Conservation (phyloP, 2,888 invertebrate species). For the Tethea ocularis region DNA sequence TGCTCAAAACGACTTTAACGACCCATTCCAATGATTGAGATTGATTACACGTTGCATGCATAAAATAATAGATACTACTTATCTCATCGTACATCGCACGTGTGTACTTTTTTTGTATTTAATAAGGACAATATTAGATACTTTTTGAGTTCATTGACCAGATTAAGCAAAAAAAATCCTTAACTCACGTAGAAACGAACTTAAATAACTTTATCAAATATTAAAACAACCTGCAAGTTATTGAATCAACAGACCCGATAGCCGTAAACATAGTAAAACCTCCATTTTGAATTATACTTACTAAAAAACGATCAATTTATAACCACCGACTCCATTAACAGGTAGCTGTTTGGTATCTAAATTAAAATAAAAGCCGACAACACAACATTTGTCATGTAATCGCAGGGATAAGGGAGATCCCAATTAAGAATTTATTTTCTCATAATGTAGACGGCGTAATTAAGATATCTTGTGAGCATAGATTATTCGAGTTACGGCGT, state of each 20-base stretch:
- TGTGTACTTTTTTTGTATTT: too few species aligned
- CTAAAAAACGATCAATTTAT: conserved; percentile 10
- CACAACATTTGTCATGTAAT: conserved; percentile 57
- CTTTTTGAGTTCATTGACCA: too few species aligned
- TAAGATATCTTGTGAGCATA: conserved; percentile 64
- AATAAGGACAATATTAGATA: too few species aligned
- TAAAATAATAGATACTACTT: conserved; percentile 25
- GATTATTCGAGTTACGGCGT: conserved; percentile 51
- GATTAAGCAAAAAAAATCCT: too few species aligned
- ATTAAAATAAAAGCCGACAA: conserved; percentile 36
- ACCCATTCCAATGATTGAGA: conserved; percentile 68
- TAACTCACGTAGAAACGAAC: neutral
- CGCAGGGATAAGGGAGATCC: conserved; percentile 46
- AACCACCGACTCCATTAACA: neutral
- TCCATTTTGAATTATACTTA: neutral
- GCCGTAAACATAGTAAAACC: neutral
- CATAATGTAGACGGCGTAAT: conserved; percentile 48
- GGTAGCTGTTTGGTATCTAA: conserved; percentile 24
- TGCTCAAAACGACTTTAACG: conserved; percentile 68
- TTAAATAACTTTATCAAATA: neutral
- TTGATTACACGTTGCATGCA: conserved; percentile 55
- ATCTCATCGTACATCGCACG: neutral
- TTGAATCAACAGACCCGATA: neutral
- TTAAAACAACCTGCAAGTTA: neutral
- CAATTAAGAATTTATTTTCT: conserved; percentile 65